Evolutionary conservation across 2,797 vertebrate species (phyloP).

Genomic region (Acipenser ruthenus): DNA sequence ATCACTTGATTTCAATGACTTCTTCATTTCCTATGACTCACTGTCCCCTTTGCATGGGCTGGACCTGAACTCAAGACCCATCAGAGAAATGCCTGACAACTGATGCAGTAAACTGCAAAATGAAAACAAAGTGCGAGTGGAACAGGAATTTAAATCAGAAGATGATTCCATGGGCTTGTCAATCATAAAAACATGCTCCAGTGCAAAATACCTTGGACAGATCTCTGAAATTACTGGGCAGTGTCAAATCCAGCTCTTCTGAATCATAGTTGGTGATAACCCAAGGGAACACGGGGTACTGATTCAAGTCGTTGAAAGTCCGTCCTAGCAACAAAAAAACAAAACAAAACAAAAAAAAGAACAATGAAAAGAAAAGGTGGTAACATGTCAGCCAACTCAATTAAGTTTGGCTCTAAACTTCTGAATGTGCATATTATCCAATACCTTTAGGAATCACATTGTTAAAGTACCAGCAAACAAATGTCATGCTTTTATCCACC

Average conservation of each 20-base stretch:
- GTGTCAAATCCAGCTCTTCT: constrained; percentile 88
- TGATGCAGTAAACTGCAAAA: not conserved
- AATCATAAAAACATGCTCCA: not conserved
- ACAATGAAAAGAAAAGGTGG: too few relatives aligned
- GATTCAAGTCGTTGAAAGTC: constrained; percentile 90
- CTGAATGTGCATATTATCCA: too few relatives aligned
- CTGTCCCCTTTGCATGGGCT: too few relatives aligned
- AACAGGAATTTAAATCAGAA: not conserved
- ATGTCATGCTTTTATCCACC: not conserved
- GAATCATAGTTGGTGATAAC: constrained; percentile 96
- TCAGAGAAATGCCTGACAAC: not conserved
- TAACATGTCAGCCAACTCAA: too few relatives aligned
- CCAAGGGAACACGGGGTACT: constrained; percentile 98
- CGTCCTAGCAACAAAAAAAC: constrained; percentile 61
- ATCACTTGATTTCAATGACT: too few relatives aligned
- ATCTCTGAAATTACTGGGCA: constrained; percentile 97
- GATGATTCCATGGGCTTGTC: not conserved
- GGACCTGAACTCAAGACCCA: too few relatives aligned
- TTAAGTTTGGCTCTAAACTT: too few relatives aligned
- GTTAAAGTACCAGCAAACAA: not conserved
- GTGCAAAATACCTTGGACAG: constrained; percentile 80
- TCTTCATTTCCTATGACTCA: too few relatives aligned
- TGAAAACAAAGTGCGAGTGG: not conserved
- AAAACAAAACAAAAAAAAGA: not conserved
- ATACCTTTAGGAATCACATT: too few relatives aligned